Evolutionary conservation across 2,113 vertebrate species (phyloP).

Genomic region (Emydura subglobosa): DNA sequence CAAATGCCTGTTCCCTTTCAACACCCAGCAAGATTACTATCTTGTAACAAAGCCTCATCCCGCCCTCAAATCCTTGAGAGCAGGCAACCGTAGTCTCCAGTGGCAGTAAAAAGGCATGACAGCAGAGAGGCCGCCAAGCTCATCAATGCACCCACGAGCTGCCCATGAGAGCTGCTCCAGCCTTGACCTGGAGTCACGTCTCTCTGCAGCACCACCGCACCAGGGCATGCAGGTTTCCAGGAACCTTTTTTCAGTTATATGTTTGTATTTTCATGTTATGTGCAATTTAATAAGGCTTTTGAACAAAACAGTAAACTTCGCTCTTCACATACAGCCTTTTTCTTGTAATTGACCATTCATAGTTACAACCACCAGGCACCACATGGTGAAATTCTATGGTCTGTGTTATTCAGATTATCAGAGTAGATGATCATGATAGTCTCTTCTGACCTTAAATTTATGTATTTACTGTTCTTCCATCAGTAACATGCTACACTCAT

Average conservation of each 20-base stretch:
- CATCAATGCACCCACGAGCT: background rate
- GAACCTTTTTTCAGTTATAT: background rate
- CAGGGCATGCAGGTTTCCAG: background rate
- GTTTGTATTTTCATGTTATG: background rate
- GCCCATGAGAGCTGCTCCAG: background rate
- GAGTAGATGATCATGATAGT: background rate
- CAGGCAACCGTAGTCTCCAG: too few species aligned
- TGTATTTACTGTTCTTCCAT: background rate
- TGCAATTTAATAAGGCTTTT: background rate
- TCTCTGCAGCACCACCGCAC: background rate
- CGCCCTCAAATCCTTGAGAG: too few species aligned
- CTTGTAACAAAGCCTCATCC: too few species aligned
- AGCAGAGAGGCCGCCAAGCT: background rate
- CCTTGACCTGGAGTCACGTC: background rate
- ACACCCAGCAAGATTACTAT: too few species aligned
- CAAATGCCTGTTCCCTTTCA: too few species aligned
- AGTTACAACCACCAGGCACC: background rate
- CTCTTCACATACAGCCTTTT: background rate
- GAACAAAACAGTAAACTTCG: background rate
- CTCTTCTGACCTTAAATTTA: background rate
- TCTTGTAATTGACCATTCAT: background rate
- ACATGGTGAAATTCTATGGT: fast-evolving
- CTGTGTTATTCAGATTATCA: background rate
- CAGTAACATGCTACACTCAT: background rate
- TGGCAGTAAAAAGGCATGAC: too few species aligned